Conservation (phyloP, 2,113 vertebrate species). For the Saccopteryx bilineata region DNA sequence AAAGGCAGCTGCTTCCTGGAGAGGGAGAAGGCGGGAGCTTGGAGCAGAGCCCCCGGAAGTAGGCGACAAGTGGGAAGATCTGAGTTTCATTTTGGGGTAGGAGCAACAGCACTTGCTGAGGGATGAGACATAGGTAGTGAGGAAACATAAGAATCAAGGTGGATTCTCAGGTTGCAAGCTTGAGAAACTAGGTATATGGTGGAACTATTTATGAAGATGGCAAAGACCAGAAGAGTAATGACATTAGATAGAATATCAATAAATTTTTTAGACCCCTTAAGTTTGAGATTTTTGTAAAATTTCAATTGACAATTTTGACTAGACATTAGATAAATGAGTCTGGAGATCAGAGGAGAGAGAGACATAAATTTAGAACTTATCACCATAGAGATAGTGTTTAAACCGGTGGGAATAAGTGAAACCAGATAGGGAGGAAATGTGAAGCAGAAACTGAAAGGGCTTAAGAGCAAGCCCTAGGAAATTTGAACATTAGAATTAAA, state of each 20-base stretch:
- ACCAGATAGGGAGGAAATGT: background rate
- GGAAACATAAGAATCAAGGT: background rate
- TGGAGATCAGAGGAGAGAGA: background rate
- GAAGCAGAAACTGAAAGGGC: background rate
- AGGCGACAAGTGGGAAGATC: background rate
- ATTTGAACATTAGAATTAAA: background rate
- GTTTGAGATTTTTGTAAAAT: background rate
- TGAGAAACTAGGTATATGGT: background rate
- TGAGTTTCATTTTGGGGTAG: background rate
- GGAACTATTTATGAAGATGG: background rate
- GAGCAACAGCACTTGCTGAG: background rate
- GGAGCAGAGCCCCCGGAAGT: background rate
- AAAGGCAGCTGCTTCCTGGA: background rate
- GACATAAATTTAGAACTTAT: slow-evolving; percentile 1
- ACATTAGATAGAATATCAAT: background rate
- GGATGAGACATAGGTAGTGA: background rate
- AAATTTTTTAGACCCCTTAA: background rate
- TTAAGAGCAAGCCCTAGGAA: background rate
- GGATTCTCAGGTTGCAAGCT: background rate
- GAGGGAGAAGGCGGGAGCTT: background rate
- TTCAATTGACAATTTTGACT: background rate
- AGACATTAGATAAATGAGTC: background rate
- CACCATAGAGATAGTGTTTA: background rate
- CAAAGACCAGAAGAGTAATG: background rate
- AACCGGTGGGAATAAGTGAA: background rate